Conservation (phyloP, 2,888 invertebrate species). For the Drosophila parthenogenetica region DNA sequence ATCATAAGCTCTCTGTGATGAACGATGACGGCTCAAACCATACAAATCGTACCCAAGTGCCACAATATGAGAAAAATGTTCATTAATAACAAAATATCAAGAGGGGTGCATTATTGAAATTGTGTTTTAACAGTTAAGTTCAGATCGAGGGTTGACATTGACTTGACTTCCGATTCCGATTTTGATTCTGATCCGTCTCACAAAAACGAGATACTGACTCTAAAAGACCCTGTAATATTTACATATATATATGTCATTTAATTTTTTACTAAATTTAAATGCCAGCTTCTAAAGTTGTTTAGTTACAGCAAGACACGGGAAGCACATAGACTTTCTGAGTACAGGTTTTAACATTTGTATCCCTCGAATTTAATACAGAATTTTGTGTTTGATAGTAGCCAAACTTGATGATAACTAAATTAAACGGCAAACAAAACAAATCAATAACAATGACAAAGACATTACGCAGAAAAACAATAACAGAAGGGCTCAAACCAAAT, state of each 20-base stretch:
- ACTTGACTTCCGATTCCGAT: constrained; percentile 21
- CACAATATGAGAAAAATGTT: constrained; percentile 31
- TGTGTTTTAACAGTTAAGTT: neutral
- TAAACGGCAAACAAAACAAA: constrained; percentile 2
- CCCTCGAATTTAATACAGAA: too few relatives aligned
- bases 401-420: neutral
- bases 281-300: too few relatives aligned
- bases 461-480: neutral
- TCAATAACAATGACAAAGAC: too few relatives aligned
- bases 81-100: constrained; percentile 47
- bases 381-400: too few relatives aligned
- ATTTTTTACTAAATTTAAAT: too few relatives aligned
- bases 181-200: constrained; percentile 1
- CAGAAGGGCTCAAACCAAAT: constrained; percentile 45
- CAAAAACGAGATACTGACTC: neutral
- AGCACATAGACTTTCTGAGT: too few relatives aligned
- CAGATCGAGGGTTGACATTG: constrained; percentile 53
- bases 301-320: too few relatives aligned
- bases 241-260: too few relatives aligned
- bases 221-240: too few relatives aligned
- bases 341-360: too few relatives aligned
- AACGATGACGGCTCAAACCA: constrained; percentile 15
- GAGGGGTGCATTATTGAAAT: constrained; percentile 44
- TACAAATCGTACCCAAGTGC: neutral
- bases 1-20: constrained; percentile 45